These are phyloP conservation scores for Eugnorisma glareosa DNA, from an alignment of 2,888 invertebrate species.

Conservation along the genomic window DNA sequence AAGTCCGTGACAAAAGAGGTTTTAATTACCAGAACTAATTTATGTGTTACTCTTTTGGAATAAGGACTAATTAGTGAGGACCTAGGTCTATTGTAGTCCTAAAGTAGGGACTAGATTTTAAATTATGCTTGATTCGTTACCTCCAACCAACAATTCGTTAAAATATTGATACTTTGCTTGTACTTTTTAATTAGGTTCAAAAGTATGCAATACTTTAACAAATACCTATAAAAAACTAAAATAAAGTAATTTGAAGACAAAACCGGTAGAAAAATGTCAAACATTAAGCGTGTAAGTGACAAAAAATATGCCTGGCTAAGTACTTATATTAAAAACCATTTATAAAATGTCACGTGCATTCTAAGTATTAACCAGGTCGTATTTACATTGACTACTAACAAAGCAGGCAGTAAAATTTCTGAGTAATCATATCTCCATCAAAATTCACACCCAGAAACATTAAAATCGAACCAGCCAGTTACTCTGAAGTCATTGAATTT, in stretches of 20 bases:
- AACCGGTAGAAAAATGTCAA: not conserved
- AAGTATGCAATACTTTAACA: conserved; percentile 22
- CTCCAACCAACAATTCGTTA: conserved; percentile 37
- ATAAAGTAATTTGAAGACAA: not conserved
- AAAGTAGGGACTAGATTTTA: conserved; percentile 39
- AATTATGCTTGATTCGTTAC: conserved; percentile 55
- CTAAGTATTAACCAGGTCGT: not conserved
- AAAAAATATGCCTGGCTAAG: not conserved
- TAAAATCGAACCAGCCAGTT: conserved; percentile 4
- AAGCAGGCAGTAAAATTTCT: not conserved
- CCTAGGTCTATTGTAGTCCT: conserved; percentile 32
- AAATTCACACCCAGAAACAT: conserved; percentile 9
- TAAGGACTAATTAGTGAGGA: conserved; percentile 1
- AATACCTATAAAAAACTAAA: not conserved
- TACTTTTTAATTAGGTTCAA: conserved; percentile 21
- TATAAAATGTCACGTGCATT: not conserved
- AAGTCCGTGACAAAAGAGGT: conserved; percentile 8
- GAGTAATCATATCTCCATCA: conserved; percentile 6
- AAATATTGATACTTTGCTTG: conserved; percentile 32
- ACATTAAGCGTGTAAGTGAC: not conserved
- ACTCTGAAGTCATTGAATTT: conserved; percentile 37
- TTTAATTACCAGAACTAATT: conserved; percentile 17
- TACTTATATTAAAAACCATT: no score
- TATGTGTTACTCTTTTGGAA: not conserved
- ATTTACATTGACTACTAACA: not conserved